Evolutionary conservation across 2,888 invertebrate species (phyloP), one percentile per base, ranked within the genome.

Genomic region (Pheosia tremula): DNA sequence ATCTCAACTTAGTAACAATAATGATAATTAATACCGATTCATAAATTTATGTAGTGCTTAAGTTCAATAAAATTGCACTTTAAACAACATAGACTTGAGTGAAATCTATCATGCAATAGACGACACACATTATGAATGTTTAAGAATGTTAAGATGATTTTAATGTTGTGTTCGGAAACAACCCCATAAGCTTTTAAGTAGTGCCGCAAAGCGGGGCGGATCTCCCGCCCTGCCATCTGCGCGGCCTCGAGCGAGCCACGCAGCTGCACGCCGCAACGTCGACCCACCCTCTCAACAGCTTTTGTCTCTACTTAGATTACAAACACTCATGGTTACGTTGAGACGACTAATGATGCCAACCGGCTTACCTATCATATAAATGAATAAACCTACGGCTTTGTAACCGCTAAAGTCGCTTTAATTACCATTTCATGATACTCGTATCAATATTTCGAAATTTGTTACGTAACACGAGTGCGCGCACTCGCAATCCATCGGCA

Each of bases 141-240:
- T 47, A 5, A 4, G 4, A 9, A 45, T 9, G 4, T 47, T 5
- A n/a, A 47, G 47, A n/a, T 47, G 11, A n/a, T 47, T 47, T n/a
- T 47, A 47, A 47, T n/a, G 47, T n/a, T 47, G 47, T 47, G 8
- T 9, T 47, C 11, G 47, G 4, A 47, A 47, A 10, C 10, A 45
- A 10, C 10, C 45, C 2, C 10, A 4, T 10, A 45, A 8, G 10
- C 10, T 45, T 11, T 11, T 45, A 53, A 53, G 56, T 36, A 53
- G 39, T 43, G 57, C 49, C 57, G 57, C 39, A 57, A 45, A 63
- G 45, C 55, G 68, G 59, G 64, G 73, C 74, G 79, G 78, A 75
- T 76, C 77, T 75, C 73, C 43, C 56, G 45, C 10, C 43, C 43
- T 11, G 71, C 79, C 86, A 85, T 87, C 84, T 87, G 87, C 84